Percentiles rank a stretch among this genome's conserved stretches.
Evolutionary conservation across 2,888 invertebrate genomes (phyloP).

Genomic region (Archips xylosteana): DNA sequence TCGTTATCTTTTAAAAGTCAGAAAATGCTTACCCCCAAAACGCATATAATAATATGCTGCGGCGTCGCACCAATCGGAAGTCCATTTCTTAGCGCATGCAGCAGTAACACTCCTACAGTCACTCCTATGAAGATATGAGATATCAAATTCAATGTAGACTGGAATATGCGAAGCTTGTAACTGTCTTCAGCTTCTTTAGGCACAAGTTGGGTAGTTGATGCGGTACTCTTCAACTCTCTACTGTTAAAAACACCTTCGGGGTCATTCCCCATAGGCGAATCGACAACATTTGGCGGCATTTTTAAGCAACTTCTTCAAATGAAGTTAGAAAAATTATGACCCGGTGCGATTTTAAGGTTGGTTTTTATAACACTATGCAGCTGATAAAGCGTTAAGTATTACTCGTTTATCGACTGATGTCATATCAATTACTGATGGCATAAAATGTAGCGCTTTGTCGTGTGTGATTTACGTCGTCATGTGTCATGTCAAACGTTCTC

Average conservation of each 20-base stretch:
- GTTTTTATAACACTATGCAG: constrained; percentile 8
- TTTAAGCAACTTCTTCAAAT: neutral
- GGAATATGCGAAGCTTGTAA: constrained; percentile 60
- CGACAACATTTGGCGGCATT: constrained; percentile 57
- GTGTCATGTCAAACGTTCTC: neutral
- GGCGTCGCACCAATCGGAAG: constrained; percentile 57
- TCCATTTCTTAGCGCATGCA: constrained; percentile 60
- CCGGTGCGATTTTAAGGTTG: neutral
- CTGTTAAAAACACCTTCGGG: constrained; percentile 44
- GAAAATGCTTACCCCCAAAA: constrained; percentile 69
- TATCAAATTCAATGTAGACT: constrained; percentile 61
- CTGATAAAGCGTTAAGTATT: constrained; percentile 1
- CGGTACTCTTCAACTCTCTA: neutral
- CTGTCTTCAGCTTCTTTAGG: constrained; percentile 38
- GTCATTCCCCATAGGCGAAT: constrained; percentile 45
- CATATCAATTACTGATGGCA: constrained; percentile 8
- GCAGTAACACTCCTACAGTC: constrained; percentile 57
- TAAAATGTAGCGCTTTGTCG: neutral
- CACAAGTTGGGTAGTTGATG: neutral
- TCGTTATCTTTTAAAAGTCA: neutral
- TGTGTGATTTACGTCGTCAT: neutral
- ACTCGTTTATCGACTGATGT: constrained; percentile 6
- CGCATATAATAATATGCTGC: constrained; percentile 68
- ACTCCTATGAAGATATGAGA: constrained; percentile 68
- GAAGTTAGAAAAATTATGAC: constrained; percentile 6